Conservation (phyloP, 2,113 vertebrate genomes). For the Ceyx cyanopectus region DNA sequence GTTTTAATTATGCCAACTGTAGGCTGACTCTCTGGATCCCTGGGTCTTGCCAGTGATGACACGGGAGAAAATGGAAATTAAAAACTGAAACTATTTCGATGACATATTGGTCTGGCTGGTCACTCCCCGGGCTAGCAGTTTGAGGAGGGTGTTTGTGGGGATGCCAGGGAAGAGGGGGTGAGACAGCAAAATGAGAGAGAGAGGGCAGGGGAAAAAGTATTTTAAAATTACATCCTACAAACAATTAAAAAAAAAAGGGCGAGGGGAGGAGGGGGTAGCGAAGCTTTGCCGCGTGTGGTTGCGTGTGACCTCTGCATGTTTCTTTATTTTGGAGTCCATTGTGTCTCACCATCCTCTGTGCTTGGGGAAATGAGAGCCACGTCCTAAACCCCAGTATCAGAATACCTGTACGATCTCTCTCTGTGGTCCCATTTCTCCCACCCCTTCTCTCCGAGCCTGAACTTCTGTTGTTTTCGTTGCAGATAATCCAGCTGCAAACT, state of each 20-base stretch:
- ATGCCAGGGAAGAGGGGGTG: background rate
- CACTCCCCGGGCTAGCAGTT: background rate
- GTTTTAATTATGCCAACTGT: background rate
- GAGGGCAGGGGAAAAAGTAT: background rate
- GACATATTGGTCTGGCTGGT: background rate
- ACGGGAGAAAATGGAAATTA: slow-evolving; percentile 30
- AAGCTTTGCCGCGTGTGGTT: slow-evolving; percentile 32
- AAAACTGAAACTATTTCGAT: background rate
- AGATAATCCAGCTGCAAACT: slow-evolving; percentile 97
- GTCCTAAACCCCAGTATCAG: background rate
- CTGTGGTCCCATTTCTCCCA: background rate
- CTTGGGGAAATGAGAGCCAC: background rate
- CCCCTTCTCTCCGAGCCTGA: background rate
- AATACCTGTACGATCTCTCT: background rate
- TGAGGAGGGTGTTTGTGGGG: background rate
- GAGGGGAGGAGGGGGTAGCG: background rate
- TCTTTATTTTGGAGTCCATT: slow-evolving; percentile 51
- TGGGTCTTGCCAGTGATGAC: slow-evolving; percentile 23
- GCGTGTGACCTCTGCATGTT: slow-evolving; percentile 39
- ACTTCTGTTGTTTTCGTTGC: slow-evolving; percentile 62
- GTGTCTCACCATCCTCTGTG: slow-evolving; percentile 8
- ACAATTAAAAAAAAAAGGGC: background rate
- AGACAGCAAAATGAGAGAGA: background rate
- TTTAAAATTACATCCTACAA: slow-evolving; percentile 26
- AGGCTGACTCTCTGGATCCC: background rate